Conservation (phyloP, 2,113 vertebrate species). For the Brachionichthys hirsutus region DNA sequence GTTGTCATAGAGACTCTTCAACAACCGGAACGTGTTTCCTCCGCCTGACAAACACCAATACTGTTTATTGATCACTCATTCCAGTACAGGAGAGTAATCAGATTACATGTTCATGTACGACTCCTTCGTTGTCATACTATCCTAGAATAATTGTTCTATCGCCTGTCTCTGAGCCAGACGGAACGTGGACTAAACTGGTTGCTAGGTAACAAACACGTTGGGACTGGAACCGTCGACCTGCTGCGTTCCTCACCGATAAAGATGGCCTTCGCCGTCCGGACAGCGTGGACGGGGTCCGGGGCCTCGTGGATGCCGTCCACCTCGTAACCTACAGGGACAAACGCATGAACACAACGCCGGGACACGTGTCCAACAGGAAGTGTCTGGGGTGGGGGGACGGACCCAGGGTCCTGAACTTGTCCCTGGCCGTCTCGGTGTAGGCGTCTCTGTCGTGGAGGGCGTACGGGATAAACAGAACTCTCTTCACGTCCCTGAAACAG, state of each 20-base stretch:
- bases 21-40: conserved; percentile 89
- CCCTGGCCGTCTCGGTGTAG: conserved; percentile 79
- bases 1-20: conserved; percentile 87
- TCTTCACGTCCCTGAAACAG: conserved; percentile 75
- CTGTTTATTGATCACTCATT: neutral
- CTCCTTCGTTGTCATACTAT: too few relatives aligned
- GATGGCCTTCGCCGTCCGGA: conserved; percentile 82
- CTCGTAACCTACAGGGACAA: conserved; percentile 77
- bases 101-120: too few relatives aligned
- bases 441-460: conserved; percentile 81
- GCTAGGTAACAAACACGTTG: too few relatives aligned
- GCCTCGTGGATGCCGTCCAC: conserved; percentile 86
- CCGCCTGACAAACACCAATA: conserved; percentile 74
- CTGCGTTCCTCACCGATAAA: conserved; percentile 82
- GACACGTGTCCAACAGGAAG: too few relatives aligned
- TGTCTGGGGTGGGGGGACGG: conserved; percentile 8
- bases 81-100: neutral
- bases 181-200: too few relatives aligned
- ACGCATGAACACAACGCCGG: neutral
- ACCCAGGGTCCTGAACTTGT: conserved; percentile 82
- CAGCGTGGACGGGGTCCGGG: conserved; percentile 79
- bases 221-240: too few relatives aligned
- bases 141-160: too few relatives aligned
- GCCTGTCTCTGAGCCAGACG: too few relatives aligned
- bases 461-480: conserved; percentile 84